Evolutionary conservation across 2,797 vertebrate genomes (phyloP).

Genomic region (Danio aesculapii): DNA sequence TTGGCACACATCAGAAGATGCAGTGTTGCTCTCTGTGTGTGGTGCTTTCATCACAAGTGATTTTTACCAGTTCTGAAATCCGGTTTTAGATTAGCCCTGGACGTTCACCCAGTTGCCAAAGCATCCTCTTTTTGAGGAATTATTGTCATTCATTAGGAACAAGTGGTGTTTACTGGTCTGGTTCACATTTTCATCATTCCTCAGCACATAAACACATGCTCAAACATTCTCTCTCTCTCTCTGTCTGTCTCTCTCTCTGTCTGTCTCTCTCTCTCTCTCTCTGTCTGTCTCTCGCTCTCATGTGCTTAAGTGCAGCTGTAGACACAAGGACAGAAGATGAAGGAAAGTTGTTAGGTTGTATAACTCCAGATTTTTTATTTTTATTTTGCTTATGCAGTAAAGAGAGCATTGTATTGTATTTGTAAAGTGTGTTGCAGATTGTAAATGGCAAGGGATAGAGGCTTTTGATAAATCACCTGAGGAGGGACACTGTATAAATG

Average conservation of each 20-base stretch:
- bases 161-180: constrained; percentile 11
- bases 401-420: not conserved
- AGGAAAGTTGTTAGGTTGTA: not conserved
- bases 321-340: not conserved
- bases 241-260: constrained; percentile 2
- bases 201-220: constrained; percentile 20
- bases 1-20: constrained; percentile 9
- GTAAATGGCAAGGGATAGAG: not conserved
- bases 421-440: not conserved
- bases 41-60: not conserved
- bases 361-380: not conserved
- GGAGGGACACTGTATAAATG: not conserved
- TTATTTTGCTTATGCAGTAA: not conserved
- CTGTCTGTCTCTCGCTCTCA: not conserved
- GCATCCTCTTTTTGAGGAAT: not conserved
- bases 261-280: not conserved
- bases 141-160: not conserved
- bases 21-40: constrained; percentile 2
- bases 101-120: not conserved
- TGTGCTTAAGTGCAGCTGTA: not conserved
- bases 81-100: not conserved
- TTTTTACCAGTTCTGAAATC: not conserved
- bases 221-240: not conserved
- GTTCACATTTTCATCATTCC: constrained; percentile 1
- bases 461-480: not conserved